phyloP scores from a whole-genome alignment of 2,113 vertebrate genomes.

The Hylia prasina region DNA sequence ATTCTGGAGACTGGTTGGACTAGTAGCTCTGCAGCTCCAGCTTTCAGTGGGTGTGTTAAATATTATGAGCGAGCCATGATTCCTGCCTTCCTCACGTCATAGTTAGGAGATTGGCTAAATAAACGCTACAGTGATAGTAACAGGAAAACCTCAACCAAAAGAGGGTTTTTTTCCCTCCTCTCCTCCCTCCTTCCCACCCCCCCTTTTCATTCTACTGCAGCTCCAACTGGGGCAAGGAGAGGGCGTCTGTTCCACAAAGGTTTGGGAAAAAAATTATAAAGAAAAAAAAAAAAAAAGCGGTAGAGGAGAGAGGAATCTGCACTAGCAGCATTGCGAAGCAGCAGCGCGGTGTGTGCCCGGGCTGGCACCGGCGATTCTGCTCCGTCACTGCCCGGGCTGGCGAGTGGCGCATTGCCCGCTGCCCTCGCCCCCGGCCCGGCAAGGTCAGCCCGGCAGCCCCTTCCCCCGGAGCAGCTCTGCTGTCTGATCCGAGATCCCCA shows the following conservation, averaged over 20 bases:
- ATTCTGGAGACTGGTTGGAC: conserved; percentile 63
- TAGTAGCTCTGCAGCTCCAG: conserved; percentile 60
- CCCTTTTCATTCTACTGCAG: conserved; percentile 73
- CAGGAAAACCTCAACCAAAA: conserved; percentile 72
- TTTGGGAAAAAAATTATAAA: neutral
- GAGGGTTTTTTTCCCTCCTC: neutral
- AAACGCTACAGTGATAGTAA: conserved; percentile 76
- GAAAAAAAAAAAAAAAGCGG: neutral
- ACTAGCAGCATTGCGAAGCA: neutral
- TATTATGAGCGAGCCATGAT: conserved; percentile 83
- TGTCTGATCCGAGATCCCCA: neutral
- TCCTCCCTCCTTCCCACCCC: conserved; percentile 49
- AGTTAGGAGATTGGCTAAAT: conserved; percentile 89
- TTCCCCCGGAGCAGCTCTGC: neutral
- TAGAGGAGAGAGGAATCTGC: neutral
- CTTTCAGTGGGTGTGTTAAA: conserved; percentile 87
- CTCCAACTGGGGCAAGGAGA: conserved; percentile 78
- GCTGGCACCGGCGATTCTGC: neutral
- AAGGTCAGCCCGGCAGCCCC: neutral
- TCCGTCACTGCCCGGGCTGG: neutral
- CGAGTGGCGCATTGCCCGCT: too few relatives aligned
- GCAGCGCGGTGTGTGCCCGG: neutral
- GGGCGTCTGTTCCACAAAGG: conserved; percentile 75
- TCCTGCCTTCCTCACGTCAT: conserved; percentile 91
- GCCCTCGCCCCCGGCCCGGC: neutral